Base-by-base conservation (phyloP, 2,888 invertebrate genomes). In the Nomada goodeniana region DNA sequence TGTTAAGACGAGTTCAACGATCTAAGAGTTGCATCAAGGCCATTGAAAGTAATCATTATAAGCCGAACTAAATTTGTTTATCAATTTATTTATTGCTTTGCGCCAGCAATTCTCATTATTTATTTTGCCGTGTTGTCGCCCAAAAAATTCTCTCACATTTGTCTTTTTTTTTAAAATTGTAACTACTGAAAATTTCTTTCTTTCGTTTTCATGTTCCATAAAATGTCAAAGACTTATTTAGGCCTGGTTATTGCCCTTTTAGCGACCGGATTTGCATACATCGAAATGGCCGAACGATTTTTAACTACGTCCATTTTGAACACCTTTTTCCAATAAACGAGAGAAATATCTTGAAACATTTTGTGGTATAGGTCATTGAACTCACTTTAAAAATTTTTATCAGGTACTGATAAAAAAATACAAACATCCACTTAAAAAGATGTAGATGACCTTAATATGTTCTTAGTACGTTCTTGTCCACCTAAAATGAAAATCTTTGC, bases 371-470 rank as follows among this genome's bases (percentile, higher is more conserved):
- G 60, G 59, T 70, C 70, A 70, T 59, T 70, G 70, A 70, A 70
- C 70, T 70, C 59, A 70, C 70, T 70, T 69, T 60, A 70, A 70
- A 70, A 70, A 18, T 15, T 50, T 26, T 29, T 64, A 64, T 72
- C 53, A 75, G 69, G 57, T 71, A 57, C 68, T 64, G 59, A 57
- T 69, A 53, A 55, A 64, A 60, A 76, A 70, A 65, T 29, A 70
- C 18, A 13, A 59, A 64, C 13, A 81, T 69, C 69, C 69, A 81
- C 70, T 81, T 71, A 71, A 71, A 71, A 61, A 61, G 61, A 81
- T 79, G 75, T 77, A 86, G 65, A 82, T 71, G 71, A 71, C 61
- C 61, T 71, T 71, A 71, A 71, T 61, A 71, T 52, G 71, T 61
- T 71, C 61, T 71, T 71, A 61, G 71, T 61, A 61, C 29, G 70